Evolutionary conservation across 1,140 invertebrate species (phyloP).

Genomic region (Zaprionus nigranus): DNA sequence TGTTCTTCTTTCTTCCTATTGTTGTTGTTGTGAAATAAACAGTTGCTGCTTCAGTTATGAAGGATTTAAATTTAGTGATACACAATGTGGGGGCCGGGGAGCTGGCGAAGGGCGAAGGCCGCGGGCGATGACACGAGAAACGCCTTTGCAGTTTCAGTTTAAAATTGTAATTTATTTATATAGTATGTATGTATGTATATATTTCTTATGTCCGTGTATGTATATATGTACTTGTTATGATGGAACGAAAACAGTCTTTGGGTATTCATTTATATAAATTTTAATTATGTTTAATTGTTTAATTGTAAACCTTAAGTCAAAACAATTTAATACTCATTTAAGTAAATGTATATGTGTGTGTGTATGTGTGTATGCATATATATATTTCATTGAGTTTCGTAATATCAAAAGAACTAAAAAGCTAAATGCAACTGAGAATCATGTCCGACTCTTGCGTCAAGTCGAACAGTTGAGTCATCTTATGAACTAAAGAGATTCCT

Average conservation of each 20-base stretch:
- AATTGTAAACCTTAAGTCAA: conserved; percentile 59
- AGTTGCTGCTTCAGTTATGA: conserved; percentile 16
- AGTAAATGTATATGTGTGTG: conserved; percentile 27
- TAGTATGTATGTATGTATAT: conserved; percentile 47
- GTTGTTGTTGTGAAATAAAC: conserved; percentile 32
- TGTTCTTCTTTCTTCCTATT: conserved; percentile 4
- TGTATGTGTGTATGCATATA: not conserved
- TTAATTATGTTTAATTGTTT: conserved; percentile 69
- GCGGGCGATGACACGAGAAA: conserved; percentile 28
- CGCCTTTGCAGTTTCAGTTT: conserved; percentile 60
- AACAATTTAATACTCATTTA: conserved; percentile 50
- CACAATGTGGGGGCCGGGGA: conserved; percentile 40
- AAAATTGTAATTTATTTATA: conserved; percentile 65
- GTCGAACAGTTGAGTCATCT: conserved; percentile 24
- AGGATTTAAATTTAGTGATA: conserved; percentile 48
- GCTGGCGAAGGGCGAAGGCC: not conserved
- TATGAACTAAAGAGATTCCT: conserved; percentile 19
- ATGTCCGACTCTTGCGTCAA: conserved; percentile 40
- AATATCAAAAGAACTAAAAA: conserved; percentile 28
- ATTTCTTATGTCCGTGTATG: conserved; percentile 51
- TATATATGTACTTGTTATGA: conserved; percentile 81
- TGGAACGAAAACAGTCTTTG: conserved; percentile 85
- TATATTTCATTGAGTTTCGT: not conserved
- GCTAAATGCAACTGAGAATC: conserved; percentile 45
- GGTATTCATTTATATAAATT: conserved; percentile 83